Base-by-base conservation (phyloP, 2,888 invertebrate species). In the Sarcophaga caerulescens region DNA sequence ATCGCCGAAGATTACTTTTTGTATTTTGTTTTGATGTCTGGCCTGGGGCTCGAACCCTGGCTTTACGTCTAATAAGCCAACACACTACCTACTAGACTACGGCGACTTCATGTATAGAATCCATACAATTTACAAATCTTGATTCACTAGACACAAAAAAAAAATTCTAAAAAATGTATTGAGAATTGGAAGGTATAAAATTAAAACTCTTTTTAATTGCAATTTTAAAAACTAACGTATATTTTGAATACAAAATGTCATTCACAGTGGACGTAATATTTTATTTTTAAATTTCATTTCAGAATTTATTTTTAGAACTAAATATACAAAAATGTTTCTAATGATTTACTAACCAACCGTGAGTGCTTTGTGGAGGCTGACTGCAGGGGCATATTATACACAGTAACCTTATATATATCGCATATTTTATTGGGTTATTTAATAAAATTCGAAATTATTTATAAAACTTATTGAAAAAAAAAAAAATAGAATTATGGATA, bases 251-350 rank as follows among this genome's bases (percentile, higher is more conserved):
- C 52, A 17, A 52, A 1, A 14, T 14, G 45, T 11, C n/a, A 57
- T 68, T 79, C 82, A 82, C 71, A 71, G 19, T 74, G 23, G 47
- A 19, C 47, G 19, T 4, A n/a, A 68, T 57, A 8, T 69, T 44
- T 73, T 75, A 80, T 83, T 83, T 71, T 62, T 82, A 77, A 74
- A 77, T 63, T 66, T 66, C 0, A 65, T 75, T 68, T 70, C 21
- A 52, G 59, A 81, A 78, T 75, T 84, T 86, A 86, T 86, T 84
- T 86, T 84, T 86, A 86, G 86, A 81, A 75, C 74, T 69, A 57
- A 77, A 82, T 78, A 68, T 57, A 76, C 45, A 71, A 68, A 71
- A 68, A 25, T 17, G 35, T 23, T 83, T 75, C 19, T 59, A n/a
- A 60, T 81, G 52, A 65, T 78, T 78, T 59, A 25, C 59, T 63